These are phyloP conservation scores for Cantharis flavilabris DNA, from an alignment of 2,888 invertebrate species.

Conservation along the genomic window DNA sequence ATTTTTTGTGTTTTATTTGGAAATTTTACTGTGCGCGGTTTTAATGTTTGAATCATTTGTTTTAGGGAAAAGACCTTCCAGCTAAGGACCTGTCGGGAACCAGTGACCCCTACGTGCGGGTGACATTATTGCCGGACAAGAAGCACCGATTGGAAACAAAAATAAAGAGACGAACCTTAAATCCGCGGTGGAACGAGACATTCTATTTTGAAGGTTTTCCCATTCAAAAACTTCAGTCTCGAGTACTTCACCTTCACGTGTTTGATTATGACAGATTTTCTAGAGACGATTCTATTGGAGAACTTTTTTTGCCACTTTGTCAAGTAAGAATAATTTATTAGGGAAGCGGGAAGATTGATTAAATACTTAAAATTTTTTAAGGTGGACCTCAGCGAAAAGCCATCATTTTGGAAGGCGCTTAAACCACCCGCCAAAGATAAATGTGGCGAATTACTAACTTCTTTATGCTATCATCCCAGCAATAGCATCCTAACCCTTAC, in stretches of 20 bases:
- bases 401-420: constrained; percentile 92
- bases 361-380: constrained; percentile 51
- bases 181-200: constrained; percentile 93
- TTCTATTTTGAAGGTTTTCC: constrained; percentile 95
- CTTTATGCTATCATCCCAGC: constrained; percentile 94
- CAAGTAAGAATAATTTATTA: constrained; percentile 65
- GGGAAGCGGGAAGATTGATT: background rate
- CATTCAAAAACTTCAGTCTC: constrained; percentile 88
- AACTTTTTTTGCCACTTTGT: constrained; percentile 88
- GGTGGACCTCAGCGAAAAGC: constrained; percentile 91
- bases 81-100: constrained; percentile 92
- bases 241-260: constrained; percentile 90
- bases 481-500: constrained; percentile 91
- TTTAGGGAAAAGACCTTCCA: constrained; percentile 89
- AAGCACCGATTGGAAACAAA: constrained; percentile 91
- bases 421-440: constrained; percentile 93
- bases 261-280: constrained; percentile 95
- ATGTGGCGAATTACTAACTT: constrained; percentile 89
- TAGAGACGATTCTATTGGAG: constrained; percentile 91
- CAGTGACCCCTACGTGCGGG: constrained; percentile 89
- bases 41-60: constrained; percentile 29
- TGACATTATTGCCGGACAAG: constrained; percentile 88
- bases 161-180: constrained; percentile 87
- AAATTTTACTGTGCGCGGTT: background rate
- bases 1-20: background rate